Evolutionary conservation across 2,888 invertebrate genomes (phyloP), one percentile per base, ranked within the genome.

Genomic region (Boloria euphrosyne): DNA sequence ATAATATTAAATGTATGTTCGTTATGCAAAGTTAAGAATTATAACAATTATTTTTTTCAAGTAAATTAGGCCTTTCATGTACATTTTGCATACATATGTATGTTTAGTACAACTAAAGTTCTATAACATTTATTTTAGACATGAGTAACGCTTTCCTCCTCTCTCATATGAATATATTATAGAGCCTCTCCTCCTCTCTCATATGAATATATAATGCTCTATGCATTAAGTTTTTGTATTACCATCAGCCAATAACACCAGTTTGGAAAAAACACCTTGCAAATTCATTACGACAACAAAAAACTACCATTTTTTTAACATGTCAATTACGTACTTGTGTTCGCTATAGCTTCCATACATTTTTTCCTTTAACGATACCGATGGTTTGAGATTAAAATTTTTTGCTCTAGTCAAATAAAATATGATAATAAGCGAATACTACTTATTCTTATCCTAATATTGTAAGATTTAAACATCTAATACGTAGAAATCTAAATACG

Each of bases 211-310:
- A 44, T 4, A 46, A n/a, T n/a, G n/a, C n/a, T n/a, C n/a, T n/a
- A n/a, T n/a, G n/a, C 13, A 46, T 46, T 3, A 44, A 18, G 18
- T 55, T 55, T 55, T 55, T 46, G 44, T 57, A 13, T 10, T 50
- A 13, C 18, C 17, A 50, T 50, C 7, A 13, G 6, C 3, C 4
- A 44, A 44, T 7, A 44, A 43, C 18, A 55, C 14, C 54, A 13
- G 10, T 55, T 7, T 22, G 6, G n/a, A n/a, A 44, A 22, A 57
- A 55, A 38, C 14, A 13, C 0, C 14, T 57, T 46, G 16, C 16
- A 57, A 46, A 57, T 46, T 46, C 57, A 57, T 46, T 57, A 46
- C 14, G 57, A 57, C 46, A 57, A 46, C 27, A 57, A 57, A 57
- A 57, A 57, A 5, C 3, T 16, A 46, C 27, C 13, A 22, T 1